Base-by-base conservation (phyloP, 2,113 vertebrate species). In the Cyphomyrus discorhynchus region DNA sequence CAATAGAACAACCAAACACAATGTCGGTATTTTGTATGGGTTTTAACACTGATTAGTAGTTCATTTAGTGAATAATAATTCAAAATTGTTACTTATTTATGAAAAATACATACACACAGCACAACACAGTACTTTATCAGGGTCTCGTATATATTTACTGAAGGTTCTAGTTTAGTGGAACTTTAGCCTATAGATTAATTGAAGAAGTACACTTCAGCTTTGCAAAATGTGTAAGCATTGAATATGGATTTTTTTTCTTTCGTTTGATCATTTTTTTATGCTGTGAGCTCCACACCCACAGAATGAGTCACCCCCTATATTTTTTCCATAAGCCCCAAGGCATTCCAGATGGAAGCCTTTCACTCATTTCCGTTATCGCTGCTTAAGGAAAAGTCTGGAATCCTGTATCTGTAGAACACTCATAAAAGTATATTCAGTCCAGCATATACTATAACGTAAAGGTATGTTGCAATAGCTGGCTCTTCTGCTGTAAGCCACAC, bases 361-460 rank as follows among this genome's bases (percentile, higher is more conserved):
- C 15, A 27, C 74, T 39, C 74, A 80, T 80, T 80, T 42, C 74
- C 17, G 1, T 42, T 80, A 80, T 80, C 35, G 17, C 74, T 80
- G 74, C 74, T 80, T 80, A 80, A 39, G 74, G 74, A 80, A 80
- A 39, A 80, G 74, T 80, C 74, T 80, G 74, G 74, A 42, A 80
- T 80, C 74, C 35, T 42, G 35, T 80, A 80, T 42, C 74, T 19
- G 15, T 42, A 80, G 17, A 80, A 80, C 1, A 42, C 74, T 39
- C 31, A 42, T 35, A 35, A 31, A 35, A 35, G 19, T 74, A 35
- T 80, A 80, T 47, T 85, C 19, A 42, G 74, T 21, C 74, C 74
- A 80, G 74, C 31, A 80, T 80, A 11, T 70, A 31, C 62, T 13
- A 17, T 17, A 80, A 42, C 1, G 35, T 80, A 80, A 42, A 42